Evolutionary conservation across 2,797 vertebrate species (phyloP), one percentile per base, ranked within the genome.

Genomic region (Phylloscopus collybita): DNA sequence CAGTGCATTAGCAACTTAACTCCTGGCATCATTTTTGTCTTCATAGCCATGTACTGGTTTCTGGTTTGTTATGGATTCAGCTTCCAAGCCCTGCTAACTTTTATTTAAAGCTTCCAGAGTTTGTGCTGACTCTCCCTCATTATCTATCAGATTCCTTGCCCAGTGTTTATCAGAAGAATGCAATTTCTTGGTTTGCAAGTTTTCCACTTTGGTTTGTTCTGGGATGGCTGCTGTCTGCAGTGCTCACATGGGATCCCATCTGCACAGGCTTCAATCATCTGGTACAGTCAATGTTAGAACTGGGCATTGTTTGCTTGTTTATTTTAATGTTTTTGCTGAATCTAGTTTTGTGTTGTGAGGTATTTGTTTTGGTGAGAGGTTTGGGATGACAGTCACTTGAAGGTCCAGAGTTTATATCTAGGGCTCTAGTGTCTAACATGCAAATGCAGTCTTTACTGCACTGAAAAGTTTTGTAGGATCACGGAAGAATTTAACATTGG

Each of bases 111-210:
- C n/a, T 60, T 13, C 10, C 4, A 26, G 70, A 78, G n/a, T 9
- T 74, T 42, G 12, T 71, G 22, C 18, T 71, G 66, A 10, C 11
- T 38, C 13, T 62, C 4, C 8, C 5, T 64, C 11, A 7, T 29
- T 36, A 17, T 21, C 10, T 30, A 8, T 80, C 60, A 60, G 53
- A 25, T 9, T 70, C 15, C 4, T 80, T 40, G 21, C 23, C 44
- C 27, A 25, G 7, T 4, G 3, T 23, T 0, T 15, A 15, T 69
- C 14, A 30, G 26, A 59, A 61, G 10, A 60, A 30, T 0, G 4
- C 5, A 5, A 2, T 49, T 56, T 72, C 20, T 79, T 71, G 14
- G 8, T 50, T 53, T 38, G 20, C 8, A 6, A 53, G 4, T n/a
- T 69, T 49, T 38, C 62, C 11, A 6, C 8, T 80, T 53, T 5